Evolutionary conservation across 2,888 invertebrate genomes (phyloP).

Genomic region (Phoenoteleia sp.): DNA sequence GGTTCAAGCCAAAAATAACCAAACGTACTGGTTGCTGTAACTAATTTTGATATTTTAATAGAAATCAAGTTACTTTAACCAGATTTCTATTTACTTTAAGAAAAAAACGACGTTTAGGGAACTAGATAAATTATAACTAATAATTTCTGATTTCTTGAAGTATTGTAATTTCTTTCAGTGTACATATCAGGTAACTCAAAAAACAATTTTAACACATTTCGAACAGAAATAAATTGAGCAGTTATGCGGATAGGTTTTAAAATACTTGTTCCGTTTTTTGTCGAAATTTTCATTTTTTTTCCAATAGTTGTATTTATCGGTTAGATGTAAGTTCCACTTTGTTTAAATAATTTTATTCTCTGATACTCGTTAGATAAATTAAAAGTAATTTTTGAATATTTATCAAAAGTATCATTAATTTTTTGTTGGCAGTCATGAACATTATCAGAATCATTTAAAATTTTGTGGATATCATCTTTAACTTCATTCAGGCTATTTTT

Average conservation of each 20-base stretch:
- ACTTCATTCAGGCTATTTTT: not conserved
- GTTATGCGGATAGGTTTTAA: constrained; percentile 21
- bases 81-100: too few species aligned
- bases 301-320: constrained; percentile 38
- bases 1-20: too few species aligned
- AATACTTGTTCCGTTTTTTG: constrained; percentile 11
- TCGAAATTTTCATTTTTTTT: constrained; percentile 45
- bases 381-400: not conserved
- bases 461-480: not conserved
- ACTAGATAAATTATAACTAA: too few species aligned
- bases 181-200: constrained; percentile 19
- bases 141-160: too few species aligned
- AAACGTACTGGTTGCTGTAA: too few species aligned
- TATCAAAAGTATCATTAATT: not conserved
- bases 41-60: too few species aligned
- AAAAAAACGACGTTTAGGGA: too few species aligned
- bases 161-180: too few species aligned
- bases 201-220: constrained; percentile 38
- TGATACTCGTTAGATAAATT: not conserved
- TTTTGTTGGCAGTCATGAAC: not conserved
- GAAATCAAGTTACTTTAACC: too few species aligned
- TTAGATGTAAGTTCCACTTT: constrained; percentile 34
- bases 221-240: constrained; percentile 29
- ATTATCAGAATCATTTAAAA: not conserved
- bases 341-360: not conserved